Conservation (phyloP, 2,888 invertebrate genomes). For the Gymnoscelis rufifasciata region DNA sequence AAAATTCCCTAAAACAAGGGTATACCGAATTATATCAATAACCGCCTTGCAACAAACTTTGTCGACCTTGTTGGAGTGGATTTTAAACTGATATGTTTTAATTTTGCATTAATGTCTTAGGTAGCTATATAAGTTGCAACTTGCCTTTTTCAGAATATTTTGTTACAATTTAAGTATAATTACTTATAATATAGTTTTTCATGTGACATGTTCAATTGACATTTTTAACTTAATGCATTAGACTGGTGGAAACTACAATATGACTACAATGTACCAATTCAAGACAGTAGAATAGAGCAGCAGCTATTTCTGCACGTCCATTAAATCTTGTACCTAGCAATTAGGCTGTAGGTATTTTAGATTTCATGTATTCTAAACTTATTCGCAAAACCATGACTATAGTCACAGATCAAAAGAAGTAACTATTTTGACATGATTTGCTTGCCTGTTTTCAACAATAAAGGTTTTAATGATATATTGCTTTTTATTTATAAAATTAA, state of each 20-base stretch:
- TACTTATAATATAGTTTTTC: too few species aligned
- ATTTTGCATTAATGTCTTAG: too few species aligned
- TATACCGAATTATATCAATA: neutral
- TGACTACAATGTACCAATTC: neutral
- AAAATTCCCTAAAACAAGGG: conserved; percentile 42
- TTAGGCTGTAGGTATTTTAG: conserved; percentile 46
- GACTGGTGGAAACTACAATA: neutral
- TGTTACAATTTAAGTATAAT: too few species aligned
- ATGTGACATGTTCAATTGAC: too few species aligned
- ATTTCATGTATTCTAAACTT: conserved; percentile 36
- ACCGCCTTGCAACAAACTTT: neutral
- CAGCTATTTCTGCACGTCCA: conserved; percentile 36
- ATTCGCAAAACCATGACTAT: conserved; percentile 38
- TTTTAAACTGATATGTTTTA: too few species aligned
- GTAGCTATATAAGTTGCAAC: neutral
- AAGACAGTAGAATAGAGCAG: conserved; percentile 6
- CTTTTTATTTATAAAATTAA: too few species aligned
- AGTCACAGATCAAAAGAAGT: conserved; percentile 34
- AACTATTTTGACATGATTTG: conserved; percentile 51
- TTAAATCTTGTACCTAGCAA: conserved; percentile 43
- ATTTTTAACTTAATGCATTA: neutral
- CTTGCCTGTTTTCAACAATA: conserved; percentile 63
- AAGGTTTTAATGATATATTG: conserved; percentile 35
- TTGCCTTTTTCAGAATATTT: too few species aligned
- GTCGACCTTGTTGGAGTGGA: neutral